phyloP scores from a whole-genome alignment of 2,888 invertebrate genomes.

The Sphaeridia pumilis region DNA sequence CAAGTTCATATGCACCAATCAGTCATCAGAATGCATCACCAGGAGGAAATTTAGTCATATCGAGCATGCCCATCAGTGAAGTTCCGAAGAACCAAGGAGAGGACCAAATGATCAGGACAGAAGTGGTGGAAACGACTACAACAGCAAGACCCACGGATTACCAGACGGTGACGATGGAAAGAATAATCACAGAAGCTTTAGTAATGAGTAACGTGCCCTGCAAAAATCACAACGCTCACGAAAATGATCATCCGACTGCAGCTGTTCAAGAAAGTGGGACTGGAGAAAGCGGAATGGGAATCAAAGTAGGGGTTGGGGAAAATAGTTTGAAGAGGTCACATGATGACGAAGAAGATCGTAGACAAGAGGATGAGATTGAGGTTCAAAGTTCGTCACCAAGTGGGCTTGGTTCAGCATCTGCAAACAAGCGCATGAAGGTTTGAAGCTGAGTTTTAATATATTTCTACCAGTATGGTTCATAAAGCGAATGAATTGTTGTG shows the following conservation, averaged over 20 bases:
- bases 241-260: slow-evolving; percentile 1
- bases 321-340: not conserved
- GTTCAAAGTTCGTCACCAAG: slow-evolving; percentile 11
- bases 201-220: slow-evolving; percentile 34
- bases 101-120: too few species aligned
- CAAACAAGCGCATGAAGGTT: slow-evolving; percentile 20
- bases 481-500: too few species aligned
- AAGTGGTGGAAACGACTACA: too few species aligned
- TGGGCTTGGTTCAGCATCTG: slow-evolving; percentile 4
- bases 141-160: too few species aligned
- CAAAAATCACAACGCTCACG: slow-evolving; percentile 16
- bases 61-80: too few species aligned
- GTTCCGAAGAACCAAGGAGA: too few species aligned
- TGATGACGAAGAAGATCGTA: slow-evolving; percentile 3
- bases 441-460: slow-evolving; percentile 1
- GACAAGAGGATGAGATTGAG: slow-evolving; percentile 8
- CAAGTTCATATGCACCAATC: too few species aligned
- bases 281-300: not conserved
- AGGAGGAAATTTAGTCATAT: too few species aligned
- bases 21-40: too few species aligned
- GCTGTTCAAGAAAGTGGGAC: not conserved
- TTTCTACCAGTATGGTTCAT: too few species aligned
- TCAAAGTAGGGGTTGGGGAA: not conserved
- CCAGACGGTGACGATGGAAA: slow-evolving; percentile 34
- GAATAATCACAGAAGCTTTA: slow-evolving; percentile 34